Evolutionary conservation across 2,797 vertebrate species (phyloP), one percentile per base, ranked within the genome.

Genomic region (Hemibagrus guttatus): DNA sequence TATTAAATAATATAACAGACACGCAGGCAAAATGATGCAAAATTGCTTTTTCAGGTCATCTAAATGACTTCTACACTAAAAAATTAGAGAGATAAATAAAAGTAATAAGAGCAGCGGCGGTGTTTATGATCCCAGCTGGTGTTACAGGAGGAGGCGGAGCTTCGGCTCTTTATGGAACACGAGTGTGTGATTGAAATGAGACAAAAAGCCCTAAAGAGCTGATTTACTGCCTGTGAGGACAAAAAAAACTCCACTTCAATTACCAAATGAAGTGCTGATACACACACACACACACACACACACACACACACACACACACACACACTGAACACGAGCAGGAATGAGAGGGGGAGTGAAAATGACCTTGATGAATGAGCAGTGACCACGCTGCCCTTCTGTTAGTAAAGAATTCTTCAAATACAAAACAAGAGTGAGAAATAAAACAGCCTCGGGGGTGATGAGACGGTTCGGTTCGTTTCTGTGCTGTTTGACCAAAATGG

Each of bases 111-210:
- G 84, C 64, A n/a, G 26, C 14, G 16, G 14, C 23, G 1, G 35
- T 61, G 78, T 86, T 90, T 92, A 92, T 91, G 92, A 90, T 52
- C 69, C 59, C 66, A 58, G 81, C 49, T 52, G 46, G 56, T 78
- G 61, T 26, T 72, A n/a, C 58, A 76, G 83, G 26, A 23, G 31
- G 84, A 66, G 66, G 46, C 61, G 71, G 85, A 28, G 79, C 39
- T 81, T 81, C 39, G 19, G 54, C 61, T 66, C 93, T 94, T 95
- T 93, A 95, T 93, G 91, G 91, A 88, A 90, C 90, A 79, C 91
- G 79, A 90, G 93, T 93, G 94, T 95, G 95, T 95, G 93, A 96
- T 95, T 96, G 95, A 95, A 96, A 96, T 95, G 92, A 93, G 94
- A 95, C 95, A 95, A 95, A 95, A 95, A 95, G 93, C 93, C 95